phyloP scores from a whole-genome alignment of 2,797 vertebrate species.

The Sebastes matsubarae region DNA sequence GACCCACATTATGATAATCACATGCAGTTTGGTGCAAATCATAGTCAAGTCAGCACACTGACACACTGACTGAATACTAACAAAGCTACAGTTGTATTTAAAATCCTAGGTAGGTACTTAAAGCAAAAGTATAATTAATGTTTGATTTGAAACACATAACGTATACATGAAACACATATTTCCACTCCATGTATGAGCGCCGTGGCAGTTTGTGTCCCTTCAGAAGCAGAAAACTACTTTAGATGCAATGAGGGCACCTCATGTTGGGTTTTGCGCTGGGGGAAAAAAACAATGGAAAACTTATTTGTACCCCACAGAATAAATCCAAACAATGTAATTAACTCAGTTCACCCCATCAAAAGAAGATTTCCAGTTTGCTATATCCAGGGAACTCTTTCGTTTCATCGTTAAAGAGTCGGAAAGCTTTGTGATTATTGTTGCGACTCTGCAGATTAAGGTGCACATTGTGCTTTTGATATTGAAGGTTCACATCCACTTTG shows the following conservation, averaged over 20 bases:
- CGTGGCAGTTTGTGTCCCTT: constrained; percentile 9
- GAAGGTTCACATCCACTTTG: background rate
- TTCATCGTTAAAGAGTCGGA: constrained; percentile 20
- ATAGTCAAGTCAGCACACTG: too few species aligned
- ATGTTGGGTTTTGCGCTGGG: constrained; percentile 40
- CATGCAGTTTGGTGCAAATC: too few species aligned
- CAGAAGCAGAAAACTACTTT: constrained; percentile 37
- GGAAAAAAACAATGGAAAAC: constrained; percentile 36
- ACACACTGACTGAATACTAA: background rate
- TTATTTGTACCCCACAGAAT: constrained; percentile 32
- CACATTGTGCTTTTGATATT: constrained; percentile 9
- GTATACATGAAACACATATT: background rate
- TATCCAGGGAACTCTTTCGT: constrained; percentile 10
- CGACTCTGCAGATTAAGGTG: constrained; percentile 18
- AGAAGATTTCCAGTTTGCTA: constrained; percentile 21
- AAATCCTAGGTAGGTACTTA: background rate
- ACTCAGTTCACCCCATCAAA: constrained; percentile 43
- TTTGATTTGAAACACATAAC: background rate
- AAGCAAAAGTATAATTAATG: background rate
- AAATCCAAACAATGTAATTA: constrained; percentile 51
- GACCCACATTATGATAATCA: too few species aligned
- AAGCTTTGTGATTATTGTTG: constrained; percentile 14
- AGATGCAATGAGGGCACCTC: constrained; percentile 52
- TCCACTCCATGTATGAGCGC: background rate
- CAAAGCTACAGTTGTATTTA: background rate